Evolutionary conservation across 2,888 invertebrate genomes (phyloP), one percentile per base, ranked within the genome.

Genomic region (Drosophila hamatofila): DNA sequence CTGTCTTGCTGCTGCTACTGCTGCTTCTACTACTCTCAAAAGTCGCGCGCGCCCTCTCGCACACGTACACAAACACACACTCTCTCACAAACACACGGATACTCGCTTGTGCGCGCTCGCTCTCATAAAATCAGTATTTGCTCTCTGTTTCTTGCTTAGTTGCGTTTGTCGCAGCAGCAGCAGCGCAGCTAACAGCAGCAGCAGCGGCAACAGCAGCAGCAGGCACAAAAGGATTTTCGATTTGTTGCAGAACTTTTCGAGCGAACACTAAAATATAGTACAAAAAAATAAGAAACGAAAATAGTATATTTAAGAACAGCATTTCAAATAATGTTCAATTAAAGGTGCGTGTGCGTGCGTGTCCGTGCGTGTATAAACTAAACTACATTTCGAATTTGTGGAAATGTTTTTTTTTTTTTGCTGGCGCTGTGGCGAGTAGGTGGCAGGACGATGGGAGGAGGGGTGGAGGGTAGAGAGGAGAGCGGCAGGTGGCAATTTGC

Each of bases 121-220:
- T 37, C 64, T 61, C 60, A 49, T 44, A 35, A 39, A 55, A 58
- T 48, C 77, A 76, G 65, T 62, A 58, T 57, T 66, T 66, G 51
- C 67, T 71, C 72, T 78, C 66, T 60, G 67, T 73, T 74, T 77
- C 76, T 69, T 56, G 78, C 74, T 74, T 78, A 77, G 76, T 77
- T 77, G 79, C 78, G 72, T 76, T 77, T 80, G 61, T 77, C 61
- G 72, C 73, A 67, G 77, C 66, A 79, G 80, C 78, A 69, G 80
- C 78, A 69, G 74, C 69, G 76, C 77, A 72, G 65, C 68, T 72
- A 70, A 72, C 63, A 75, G 72, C 4, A 48, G n/a, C 25, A 27
- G 67, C 21, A 21, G 42, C 42, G 14, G 14, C 70, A 62, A 59
- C 75, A 58, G 68, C 66, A 55, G 55, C 55, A 58, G 71, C 69